phyloP scores from a whole-genome alignment of 1,140 invertebrate genomes.

The Drosophila persimilis region DNA sequence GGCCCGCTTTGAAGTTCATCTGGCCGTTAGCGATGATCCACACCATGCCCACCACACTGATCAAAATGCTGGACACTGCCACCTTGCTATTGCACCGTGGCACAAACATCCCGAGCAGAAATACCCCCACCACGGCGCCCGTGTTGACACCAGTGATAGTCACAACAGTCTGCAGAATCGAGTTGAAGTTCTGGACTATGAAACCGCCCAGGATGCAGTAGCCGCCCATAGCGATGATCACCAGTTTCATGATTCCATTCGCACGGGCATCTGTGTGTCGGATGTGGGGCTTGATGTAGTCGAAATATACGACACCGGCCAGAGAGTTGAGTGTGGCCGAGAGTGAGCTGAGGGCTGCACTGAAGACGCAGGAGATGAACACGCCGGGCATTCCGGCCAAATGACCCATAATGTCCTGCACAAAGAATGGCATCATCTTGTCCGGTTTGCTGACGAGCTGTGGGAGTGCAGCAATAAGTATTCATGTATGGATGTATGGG shows the following conservation, averaged over 20 bases:
- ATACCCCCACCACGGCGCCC: constrained; percentile 89
- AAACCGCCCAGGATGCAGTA: constrained; percentile 86
- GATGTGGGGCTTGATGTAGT: constrained; percentile 87
- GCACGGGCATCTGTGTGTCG: constrained; percentile 84
- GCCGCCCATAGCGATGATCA: constrained; percentile 84
- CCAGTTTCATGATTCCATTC: constrained; percentile 86
- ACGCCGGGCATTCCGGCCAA: constrained; percentile 86
- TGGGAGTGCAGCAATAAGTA: neutral
- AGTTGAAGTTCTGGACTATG: constrained; percentile 86
- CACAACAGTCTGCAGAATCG: constrained; percentile 86
- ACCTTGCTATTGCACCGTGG: constrained; percentile 87
- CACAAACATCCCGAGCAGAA: constrained; percentile 89
- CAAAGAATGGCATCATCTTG: constrained; percentile 86
- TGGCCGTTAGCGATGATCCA: constrained; percentile 92
- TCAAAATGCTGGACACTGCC: constrained; percentile 87
- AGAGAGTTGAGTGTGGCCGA: constrained; percentile 89
- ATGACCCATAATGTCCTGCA: constrained; percentile 86
- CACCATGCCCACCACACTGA: constrained; percentile 87
- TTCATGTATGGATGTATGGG: neutral
- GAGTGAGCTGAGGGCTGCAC: constrained; percentile 88
- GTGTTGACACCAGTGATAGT: constrained; percentile 86
- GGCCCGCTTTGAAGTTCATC: constrained; percentile 85
- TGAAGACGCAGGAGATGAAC: constrained; percentile 88
- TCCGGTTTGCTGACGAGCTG: constrained; percentile 83
- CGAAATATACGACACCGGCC: constrained; percentile 90